Percentiles rank a stretch among this genome's conserved stretches.
These are phyloP conservation scores for Coregonus ussuriensis DNA, from an alignment of 2,797 vertebrate species.

Conservation along the genomic window DNA sequence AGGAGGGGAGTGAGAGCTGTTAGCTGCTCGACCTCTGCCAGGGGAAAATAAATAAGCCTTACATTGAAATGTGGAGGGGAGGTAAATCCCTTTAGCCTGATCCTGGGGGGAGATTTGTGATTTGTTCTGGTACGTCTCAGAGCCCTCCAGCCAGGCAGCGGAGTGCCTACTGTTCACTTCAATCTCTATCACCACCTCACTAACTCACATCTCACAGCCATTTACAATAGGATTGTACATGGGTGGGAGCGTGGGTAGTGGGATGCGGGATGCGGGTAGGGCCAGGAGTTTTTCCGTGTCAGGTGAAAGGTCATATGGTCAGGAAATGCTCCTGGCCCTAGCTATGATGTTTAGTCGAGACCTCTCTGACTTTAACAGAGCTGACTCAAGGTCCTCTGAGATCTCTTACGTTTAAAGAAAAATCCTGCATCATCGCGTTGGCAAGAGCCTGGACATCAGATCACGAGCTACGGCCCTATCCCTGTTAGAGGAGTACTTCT, in stretches of 20 bases:
- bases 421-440: neutral
- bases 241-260: too few relatives aligned
- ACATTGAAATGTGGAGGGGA: neutral
- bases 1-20: neutral
- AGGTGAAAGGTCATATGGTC: too few relatives aligned
- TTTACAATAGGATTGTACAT: neutral
- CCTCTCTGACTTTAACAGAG: neutral
- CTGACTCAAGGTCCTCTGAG: neutral
- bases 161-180: conserved; percentile 44
- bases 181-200: conserved; percentile 13
- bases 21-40: conserved; percentile 2
- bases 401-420: neutral
- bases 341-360: neutral
- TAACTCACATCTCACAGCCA: neutral
- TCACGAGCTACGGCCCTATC: neutral
- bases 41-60: conserved; percentile 23
- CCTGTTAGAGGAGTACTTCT: conserved; percentile 9
- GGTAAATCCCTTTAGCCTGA: conserved; percentile 8
- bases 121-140: conserved; percentile 20
- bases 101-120: conserved; percentile 55
- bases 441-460: neutral
- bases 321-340: neutral
- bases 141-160: conserved; percentile 25
- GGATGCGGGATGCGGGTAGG: too few relatives aligned
- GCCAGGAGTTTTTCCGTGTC: too few relatives aligned